Conservation (phyloP, 2,113 vertebrate species). For the Pangasianodon gigas region DNA sequence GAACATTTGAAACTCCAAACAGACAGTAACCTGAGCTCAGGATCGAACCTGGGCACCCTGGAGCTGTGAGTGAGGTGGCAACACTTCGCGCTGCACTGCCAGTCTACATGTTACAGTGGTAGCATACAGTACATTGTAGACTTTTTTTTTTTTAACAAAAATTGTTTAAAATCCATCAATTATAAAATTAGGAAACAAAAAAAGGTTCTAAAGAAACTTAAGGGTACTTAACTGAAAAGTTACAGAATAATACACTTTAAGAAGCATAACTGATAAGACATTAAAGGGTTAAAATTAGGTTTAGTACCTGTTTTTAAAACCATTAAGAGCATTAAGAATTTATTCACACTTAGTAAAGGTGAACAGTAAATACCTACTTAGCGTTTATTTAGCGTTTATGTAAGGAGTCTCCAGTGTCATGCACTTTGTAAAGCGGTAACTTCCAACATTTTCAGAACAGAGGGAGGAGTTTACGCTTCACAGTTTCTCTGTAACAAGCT, state of each 20-base stretch:
- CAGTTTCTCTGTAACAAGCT: background rate
- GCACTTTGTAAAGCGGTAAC: background rate
- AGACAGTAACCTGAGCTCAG: background rate
- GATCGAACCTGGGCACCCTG: background rate
- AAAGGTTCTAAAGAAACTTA: too few relatives aligned
- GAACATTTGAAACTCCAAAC: background rate
- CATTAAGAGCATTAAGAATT: too few relatives aligned
- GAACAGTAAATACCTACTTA: too few relatives aligned
- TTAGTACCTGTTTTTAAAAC: too few relatives aligned
- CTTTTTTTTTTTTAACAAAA: background rate
- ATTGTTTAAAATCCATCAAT: background rate
- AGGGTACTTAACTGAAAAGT: too few relatives aligned
- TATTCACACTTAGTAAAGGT: too few relatives aligned
- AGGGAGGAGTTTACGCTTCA: background rate
- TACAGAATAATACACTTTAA: too few relatives aligned
- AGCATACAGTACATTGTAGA: background rate
- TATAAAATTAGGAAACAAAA: too few relatives aligned
- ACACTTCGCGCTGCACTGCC: background rate
- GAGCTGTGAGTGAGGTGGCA: background rate
- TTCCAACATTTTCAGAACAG: background rate
- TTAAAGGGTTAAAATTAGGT: too few relatives aligned
- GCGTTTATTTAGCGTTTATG: background rate
- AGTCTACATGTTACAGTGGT: background rate
- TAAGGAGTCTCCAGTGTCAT: background rate
- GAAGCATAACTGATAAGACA: too few relatives aligned